These are phyloP conservation scores for Liasis olivaceus DNA, from an alignment of 2,797 vertebrate species.

Conservation along the genomic window DNA sequence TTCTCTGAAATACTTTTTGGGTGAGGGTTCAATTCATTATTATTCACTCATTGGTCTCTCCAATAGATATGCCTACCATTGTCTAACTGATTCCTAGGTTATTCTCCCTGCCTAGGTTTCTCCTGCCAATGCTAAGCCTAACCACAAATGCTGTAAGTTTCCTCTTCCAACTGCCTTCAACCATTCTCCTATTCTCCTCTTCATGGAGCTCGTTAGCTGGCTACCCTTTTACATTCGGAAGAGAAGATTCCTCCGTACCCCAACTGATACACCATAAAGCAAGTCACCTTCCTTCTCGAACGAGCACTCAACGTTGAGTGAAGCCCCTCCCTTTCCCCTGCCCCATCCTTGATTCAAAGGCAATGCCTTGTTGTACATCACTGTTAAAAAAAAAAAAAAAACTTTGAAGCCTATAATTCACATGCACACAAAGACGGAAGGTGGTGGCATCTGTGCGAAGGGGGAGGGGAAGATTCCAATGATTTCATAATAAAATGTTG, in stretches of 20 bases:
- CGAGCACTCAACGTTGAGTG: slow-evolving; percentile 48
- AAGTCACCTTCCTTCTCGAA: slow-evolving; percentile 66
- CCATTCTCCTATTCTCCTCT: not conserved
- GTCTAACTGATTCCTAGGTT: not conserved
- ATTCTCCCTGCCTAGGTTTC: not conserved
- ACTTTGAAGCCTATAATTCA: slow-evolving; percentile 73
- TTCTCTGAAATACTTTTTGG: too few species aligned
- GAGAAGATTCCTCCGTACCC: slow-evolving; percentile 43
- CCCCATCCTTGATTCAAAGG: slow-evolving; percentile 71
- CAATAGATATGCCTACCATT: too few species aligned
- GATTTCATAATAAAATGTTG: slow-evolving; percentile 80
- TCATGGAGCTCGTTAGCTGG: slow-evolving; percentile 36
- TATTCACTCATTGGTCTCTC: too few species aligned
- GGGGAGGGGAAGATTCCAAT: not conserved
- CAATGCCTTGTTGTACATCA: slow-evolving; percentile 71
- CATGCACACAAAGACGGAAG: slow-evolving; percentile 73
- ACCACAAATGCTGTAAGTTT: not conserved
- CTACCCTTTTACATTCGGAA: slow-evolving; percentile 54
- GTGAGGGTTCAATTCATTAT: too few species aligned
- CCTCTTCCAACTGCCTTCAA: slow-evolving; percentile 40
- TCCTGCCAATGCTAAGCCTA: not conserved
- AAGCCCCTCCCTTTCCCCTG: slow-evolving; percentile 71
- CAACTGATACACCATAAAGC: slow-evolving; percentile 56
- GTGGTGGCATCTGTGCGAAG: not conserved
- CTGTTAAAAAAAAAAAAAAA: not conserved